Evolutionary conservation across 2,113 vertebrate species (phyloP).

Genomic region (Pontoporia blainvillei): DNA sequence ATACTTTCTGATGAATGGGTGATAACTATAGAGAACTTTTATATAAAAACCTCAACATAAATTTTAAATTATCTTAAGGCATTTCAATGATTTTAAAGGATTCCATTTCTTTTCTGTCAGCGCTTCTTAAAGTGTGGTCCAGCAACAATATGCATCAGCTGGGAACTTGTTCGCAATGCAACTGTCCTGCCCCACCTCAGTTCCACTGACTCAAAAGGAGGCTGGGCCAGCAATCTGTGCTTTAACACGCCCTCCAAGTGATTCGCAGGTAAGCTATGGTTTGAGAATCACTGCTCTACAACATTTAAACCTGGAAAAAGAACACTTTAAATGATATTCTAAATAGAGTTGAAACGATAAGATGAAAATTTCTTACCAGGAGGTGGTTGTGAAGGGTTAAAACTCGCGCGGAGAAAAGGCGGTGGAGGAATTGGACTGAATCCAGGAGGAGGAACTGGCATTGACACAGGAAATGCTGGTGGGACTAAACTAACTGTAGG

Average conservation of each 20-base stretch:
- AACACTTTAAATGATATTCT: background rate
- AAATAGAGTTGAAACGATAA: background rate
- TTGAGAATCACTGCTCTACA: background rate
- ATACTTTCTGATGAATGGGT: background rate
- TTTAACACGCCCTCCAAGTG: background rate
- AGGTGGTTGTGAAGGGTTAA: slow-evolving; percentile 95
- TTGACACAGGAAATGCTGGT: slow-evolving; percentile 92
- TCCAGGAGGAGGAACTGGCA: slow-evolving; percentile 96
- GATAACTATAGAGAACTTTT: background rate
- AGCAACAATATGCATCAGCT: background rate
- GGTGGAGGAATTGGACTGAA: slow-evolving; percentile 91
- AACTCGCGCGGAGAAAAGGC: slow-evolving; percentile 91
- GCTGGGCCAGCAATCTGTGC: background rate
- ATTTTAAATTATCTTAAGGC: background rate
- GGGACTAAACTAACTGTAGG: slow-evolving; percentile 94
- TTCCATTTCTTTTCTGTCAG: background rate
- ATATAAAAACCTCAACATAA: background rate
- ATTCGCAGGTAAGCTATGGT: background rate
- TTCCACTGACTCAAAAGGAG: background rate
- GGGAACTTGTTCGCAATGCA: background rate
- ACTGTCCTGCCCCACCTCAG: background rate
- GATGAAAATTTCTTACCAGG: slow-evolving; percentile 85
- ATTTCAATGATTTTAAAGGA: background rate
- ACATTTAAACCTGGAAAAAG: background rate
- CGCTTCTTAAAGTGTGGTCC: background rate